A percentile compares a stretch with the other conserved stretches of the same genome.
phyloP scores from a whole-genome alignment of 1,140 invertebrate species.

The Penaeus japonicus region DNA sequence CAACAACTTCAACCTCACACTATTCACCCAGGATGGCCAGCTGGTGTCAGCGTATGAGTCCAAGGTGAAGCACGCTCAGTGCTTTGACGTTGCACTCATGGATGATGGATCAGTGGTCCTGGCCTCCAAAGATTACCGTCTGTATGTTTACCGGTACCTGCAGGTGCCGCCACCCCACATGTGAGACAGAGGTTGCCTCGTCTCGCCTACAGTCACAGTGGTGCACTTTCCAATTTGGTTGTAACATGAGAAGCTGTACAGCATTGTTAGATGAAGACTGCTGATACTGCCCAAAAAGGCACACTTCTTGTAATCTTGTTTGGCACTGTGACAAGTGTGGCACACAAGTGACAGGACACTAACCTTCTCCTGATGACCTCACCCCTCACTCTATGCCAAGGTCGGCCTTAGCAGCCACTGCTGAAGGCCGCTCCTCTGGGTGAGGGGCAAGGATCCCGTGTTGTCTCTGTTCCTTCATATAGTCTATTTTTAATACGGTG shows the following conservation, averaged over 20 bases:
- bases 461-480: conserved; percentile 52
- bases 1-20: conserved; percentile 99
- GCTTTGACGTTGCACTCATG: conserved; percentile 99
- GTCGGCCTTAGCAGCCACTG: background rate
- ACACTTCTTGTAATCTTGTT: conserved; percentile 21
- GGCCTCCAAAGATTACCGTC: conserved; percentile 97
- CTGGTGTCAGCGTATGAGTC: conserved; percentile 95
- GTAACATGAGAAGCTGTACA: conserved; percentile 16
- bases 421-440: background rate
- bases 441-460: conserved; percentile 22
- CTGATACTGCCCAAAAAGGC: conserved; percentile 21
- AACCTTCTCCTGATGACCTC: conserved; percentile 31
- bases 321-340: conserved; percentile 20
- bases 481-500: conserved; percentile 56
- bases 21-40: conserved; percentile 95
- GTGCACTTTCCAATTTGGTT: conserved; percentile 26
- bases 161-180: conserved; percentile 63
- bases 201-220: conserved; percentile 20
- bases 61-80: conserved; percentile 99
- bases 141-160: conserved; percentile 98
- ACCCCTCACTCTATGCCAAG: background rate
- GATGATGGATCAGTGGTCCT: conserved; percentile 99
- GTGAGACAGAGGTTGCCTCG: conserved; percentile 20
- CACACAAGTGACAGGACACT: conserved; percentile 37
- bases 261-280: background rate